Evolutionary conservation across 2,888 invertebrate genomes (phyloP).

Genomic region (Pomacea canaliculata): DNA sequence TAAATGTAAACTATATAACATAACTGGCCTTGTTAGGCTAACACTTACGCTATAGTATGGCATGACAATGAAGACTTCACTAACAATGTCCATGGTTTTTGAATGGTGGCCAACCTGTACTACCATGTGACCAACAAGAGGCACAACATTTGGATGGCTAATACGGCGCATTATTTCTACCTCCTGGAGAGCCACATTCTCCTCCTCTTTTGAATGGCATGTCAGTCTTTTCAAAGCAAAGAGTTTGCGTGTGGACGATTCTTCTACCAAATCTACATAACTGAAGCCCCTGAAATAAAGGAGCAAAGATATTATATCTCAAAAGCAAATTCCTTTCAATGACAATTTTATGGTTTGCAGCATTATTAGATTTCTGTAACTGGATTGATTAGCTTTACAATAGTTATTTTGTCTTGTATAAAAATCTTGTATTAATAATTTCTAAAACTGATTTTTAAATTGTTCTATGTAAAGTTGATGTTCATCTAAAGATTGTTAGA

Average conservation of each 20-base stretch:
- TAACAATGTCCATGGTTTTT: constrained; percentile 71
- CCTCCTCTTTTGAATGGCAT: constrained; percentile 85
- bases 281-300: constrained; percentile 81
- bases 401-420: no score
- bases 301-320: no score
- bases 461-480: no score
- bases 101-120: constrained; percentile 64
- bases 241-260: constrained; percentile 75
- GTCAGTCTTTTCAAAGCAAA: constrained; percentile 85
- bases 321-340: no score
- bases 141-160: constrained; percentile 81
- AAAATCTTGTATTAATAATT: neutral
- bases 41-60: constrained; percentile 78
- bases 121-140: constrained; percentile 79
- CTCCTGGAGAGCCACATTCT: constrained; percentile 79
- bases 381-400: no score
- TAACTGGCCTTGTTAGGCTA: neutral
- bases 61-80: constrained; percentile 80
- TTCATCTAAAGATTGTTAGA: no score
- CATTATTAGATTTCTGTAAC: no score
- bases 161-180: constrained; percentile 80
- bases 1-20: no score
- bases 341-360: no score
- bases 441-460: no score
- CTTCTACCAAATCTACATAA: constrained; percentile 82